Conservation (phyloP, 2,888 invertebrate species). For the Idaea dimidiata region DNA sequence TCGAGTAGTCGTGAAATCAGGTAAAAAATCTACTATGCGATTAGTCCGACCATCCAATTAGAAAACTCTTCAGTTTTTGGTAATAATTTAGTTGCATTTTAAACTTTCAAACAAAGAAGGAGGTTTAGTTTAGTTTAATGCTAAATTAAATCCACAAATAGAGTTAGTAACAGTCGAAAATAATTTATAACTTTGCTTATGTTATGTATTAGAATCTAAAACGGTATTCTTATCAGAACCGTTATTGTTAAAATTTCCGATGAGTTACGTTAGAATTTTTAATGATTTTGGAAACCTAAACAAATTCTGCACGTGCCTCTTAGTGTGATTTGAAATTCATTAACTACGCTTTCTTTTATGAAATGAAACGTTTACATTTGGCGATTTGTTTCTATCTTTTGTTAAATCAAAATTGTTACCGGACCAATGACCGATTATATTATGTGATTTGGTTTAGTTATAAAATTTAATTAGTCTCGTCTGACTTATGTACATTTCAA, state of each 20-base stretch:
- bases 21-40: too few species aligned
- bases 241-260: constrained; percentile 50
- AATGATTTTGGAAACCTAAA: constrained; percentile 31
- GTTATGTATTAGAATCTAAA: constrained; percentile 44
- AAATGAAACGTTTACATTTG: not conserved
- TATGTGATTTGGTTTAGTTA: too few species aligned
- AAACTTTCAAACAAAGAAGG: too few species aligned
- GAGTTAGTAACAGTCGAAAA: constrained; percentile 29
- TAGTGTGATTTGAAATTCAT: constrained; percentile 17
- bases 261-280: constrained; percentile 35
- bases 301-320: constrained; percentile 21
- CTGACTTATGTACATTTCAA: too few species aligned
- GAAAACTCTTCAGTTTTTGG: not conserved
- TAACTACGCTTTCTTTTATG: constrained; percentile 20
- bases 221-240: constrained; percentile 45
- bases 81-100: not conserved
- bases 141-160: not conserved
- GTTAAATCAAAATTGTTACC: not conserved
- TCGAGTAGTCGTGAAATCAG: too few species aligned
- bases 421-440: too few species aligned
- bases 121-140: not conserved
- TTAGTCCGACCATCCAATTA: too few species aligned
- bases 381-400: not conserved
- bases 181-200: constrained; percentile 45
- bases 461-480: too few species aligned